Percentiles rank a stretch among this genome's conserved stretches.
Evolutionary conservation across 2,113 vertebrate species (phyloP).

Genomic region (Corythoichthys intestinalis): DNA sequence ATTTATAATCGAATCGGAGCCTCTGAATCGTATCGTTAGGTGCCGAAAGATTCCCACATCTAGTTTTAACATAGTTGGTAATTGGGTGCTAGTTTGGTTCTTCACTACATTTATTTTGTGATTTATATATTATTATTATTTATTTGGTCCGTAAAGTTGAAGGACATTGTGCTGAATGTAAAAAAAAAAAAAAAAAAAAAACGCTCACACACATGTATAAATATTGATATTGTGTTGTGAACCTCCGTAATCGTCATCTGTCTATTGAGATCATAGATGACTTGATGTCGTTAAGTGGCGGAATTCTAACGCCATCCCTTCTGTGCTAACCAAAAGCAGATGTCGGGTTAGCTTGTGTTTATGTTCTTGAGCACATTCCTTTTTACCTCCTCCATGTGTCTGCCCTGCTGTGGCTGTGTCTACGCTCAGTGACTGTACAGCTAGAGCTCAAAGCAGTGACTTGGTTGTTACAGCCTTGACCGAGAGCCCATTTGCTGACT

Average conservation of each 20-base stretch:
- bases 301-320: not conserved
- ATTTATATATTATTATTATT: not conserved
- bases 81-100: not conserved
- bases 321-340: constrained; percentile 52
- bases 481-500: constrained; percentile 8
- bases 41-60: too few species aligned
- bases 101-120: not conserved
- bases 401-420: constrained; percentile 44
- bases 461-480: not conserved
- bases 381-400: constrained; percentile 50
- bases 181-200: not conserved
- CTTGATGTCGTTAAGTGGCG: not conserved
- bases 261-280: not conserved
- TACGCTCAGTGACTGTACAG: constrained; percentile 40
- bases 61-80: not conserved
- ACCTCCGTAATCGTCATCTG: not conserved
- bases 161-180: not conserved
- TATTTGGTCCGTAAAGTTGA: not conserved
- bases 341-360: constrained; percentile 51
- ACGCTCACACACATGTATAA: not conserved
- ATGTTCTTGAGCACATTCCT: constrained; percentile 61
- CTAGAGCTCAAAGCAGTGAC: constrained; percentile 30
- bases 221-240: not conserved
- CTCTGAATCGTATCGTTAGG: too few species aligned
- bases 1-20: too few species aligned